Percentiles rank a stretch among this genome's conserved stretches.
These are phyloP conservation scores for Leistus spinibarbis DNA, from an alignment of 2,888 invertebrate genomes.

Conservation along the genomic window DNA sequence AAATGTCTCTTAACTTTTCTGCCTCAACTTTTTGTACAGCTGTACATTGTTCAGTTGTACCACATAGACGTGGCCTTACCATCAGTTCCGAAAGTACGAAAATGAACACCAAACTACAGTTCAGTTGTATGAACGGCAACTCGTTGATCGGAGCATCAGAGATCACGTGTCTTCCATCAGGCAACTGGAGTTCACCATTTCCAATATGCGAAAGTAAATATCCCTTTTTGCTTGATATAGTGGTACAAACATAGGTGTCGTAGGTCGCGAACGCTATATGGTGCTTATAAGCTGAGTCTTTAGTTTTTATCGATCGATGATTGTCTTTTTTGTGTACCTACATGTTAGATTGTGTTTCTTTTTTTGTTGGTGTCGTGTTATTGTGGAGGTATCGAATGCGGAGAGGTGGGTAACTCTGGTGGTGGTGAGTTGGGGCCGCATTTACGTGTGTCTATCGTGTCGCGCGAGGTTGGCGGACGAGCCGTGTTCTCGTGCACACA, in stretches of 20 bases:
- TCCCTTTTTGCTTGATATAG: not conserved
- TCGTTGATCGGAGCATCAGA: constrained; percentile 77
- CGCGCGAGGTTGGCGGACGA: constrained; percentile 79
- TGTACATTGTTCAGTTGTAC: constrained; percentile 79
- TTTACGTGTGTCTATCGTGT: constrained; percentile 74
- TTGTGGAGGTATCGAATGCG: constrained; percentile 75
- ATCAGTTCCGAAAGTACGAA: constrained; percentile 74
- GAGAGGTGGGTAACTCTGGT: constrained; percentile 66
- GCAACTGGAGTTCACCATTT: constrained; percentile 83
- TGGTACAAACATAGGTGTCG: not conserved
- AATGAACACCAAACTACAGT: constrained; percentile 74
- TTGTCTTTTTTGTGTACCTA: not conserved
- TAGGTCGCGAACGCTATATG: not conserved
- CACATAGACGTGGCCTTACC: constrained; percentile 74
- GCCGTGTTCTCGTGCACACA: constrained; percentile 81
- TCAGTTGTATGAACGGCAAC: constrained; percentile 81
- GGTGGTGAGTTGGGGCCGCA: constrained; percentile 61
- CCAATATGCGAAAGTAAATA: constrained; percentile 81
- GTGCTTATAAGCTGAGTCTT: not conserved
- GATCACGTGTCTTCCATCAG: constrained; percentile 78
- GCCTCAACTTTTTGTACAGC: constrained; percentile 54
- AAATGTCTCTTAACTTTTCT: not conserved
- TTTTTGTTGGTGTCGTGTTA: constrained; percentile 15
- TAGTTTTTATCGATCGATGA: not conserved
- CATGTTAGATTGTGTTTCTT: constrained; percentile 19